phyloP scores from a whole-genome alignment of 2,888 invertebrate species.

The Amphipyra tragopoginis region DNA sequence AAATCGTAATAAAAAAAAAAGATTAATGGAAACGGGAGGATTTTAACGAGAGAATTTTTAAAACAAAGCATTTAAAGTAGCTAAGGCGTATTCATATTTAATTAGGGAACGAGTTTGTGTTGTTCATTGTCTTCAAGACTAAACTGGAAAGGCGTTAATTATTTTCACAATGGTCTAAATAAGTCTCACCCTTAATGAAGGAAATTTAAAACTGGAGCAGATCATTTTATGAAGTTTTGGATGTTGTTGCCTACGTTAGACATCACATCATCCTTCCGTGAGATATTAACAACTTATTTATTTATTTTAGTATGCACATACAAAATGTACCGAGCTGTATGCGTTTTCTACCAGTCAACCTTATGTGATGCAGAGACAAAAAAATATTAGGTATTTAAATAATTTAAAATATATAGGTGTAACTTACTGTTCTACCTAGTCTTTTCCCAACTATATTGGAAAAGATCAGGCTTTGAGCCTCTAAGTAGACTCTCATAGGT shows the following conservation, averaged over 20 bases:
- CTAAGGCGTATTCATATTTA: constrained; percentile 62
- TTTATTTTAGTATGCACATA: too few relatives aligned
- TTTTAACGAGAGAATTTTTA: constrained; percentile 45
- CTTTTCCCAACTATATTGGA: too few relatives aligned
- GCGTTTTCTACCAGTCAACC: too few relatives aligned
- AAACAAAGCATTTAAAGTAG: constrained; percentile 57
- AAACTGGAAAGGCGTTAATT: constrained; percentile 57
- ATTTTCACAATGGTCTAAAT: constrained; percentile 59
- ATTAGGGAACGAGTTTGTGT: constrained; percentile 60
- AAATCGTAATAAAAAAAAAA: constrained; percentile 1
- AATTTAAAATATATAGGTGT: too few relatives aligned
- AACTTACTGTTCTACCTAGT: too few relatives aligned
- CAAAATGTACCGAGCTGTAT: too few relatives aligned
- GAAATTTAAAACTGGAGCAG: constrained; percentile 46
- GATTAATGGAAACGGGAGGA: neutral
- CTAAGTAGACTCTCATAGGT: too few relatives aligned
- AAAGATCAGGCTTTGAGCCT: too few relatives aligned
- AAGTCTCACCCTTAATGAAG: constrained; percentile 44
- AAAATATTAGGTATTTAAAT: too few relatives aligned
- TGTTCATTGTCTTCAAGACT: constrained; percentile 58
- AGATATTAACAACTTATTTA: too few relatives aligned
- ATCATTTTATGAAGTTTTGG: constrained; percentile 10
- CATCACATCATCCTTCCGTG: too few relatives aligned
- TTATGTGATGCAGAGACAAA: too few relatives aligned
- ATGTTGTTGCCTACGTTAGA: constrained; percentile 3